Percentiles rank a stretch among this genome's conserved stretches.
Conservation (phyloP, 2,113 vertebrate genomes). For the Planiliza haematocheilus region DNA sequence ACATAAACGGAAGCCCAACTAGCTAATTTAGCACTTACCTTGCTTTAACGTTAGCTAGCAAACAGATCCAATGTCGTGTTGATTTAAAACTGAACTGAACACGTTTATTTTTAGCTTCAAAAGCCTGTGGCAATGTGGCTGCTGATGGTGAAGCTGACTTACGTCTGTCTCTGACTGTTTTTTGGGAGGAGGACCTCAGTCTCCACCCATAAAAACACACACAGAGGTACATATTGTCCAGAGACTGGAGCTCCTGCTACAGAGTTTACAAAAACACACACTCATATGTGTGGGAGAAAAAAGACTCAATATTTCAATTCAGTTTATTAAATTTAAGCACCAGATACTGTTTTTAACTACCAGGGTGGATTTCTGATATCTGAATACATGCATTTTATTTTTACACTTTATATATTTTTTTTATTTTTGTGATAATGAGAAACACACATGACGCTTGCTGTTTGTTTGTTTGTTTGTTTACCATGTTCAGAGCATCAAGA, state of each 20-base stretch:
- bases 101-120: not conserved
- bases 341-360: no score
- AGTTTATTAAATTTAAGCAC: no score
- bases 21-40: conserved; percentile 48
- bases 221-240: conserved; percentile 34
- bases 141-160: conserved; percentile 30
- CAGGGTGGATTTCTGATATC: no score
- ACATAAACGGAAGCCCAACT: conserved; percentile 11
- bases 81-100: not conserved
- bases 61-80: not conserved
- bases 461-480: no score
- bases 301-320: no score
- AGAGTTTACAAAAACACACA: not conserved
- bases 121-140: not conserved
- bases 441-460: no score
- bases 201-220: conserved; percentile 70
- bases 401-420: no score
- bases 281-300: no score
- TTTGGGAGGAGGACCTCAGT: conserved; percentile 60
- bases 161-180: conserved; percentile 32
- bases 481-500: no score
- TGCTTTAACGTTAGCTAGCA: not conserved
- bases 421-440: no score
- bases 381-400: no score
- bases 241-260: conserved; percentile 25